Evolutionary conservation across 2,797 vertebrate genomes (phyloP).

Genomic region (Petrocephalus schoutedeni): DNA sequence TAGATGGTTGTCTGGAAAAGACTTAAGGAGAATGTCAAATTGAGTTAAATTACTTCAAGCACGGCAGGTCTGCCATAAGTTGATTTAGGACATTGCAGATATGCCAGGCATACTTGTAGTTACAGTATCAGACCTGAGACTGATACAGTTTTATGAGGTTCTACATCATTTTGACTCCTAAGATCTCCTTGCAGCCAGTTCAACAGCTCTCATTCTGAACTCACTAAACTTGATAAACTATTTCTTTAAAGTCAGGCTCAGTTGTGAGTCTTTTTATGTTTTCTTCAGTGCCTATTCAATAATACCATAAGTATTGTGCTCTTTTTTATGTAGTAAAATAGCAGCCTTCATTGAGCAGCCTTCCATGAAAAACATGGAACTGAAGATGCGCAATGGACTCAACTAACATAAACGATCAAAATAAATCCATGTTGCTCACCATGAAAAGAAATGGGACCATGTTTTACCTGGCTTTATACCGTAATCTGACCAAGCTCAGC

Average conservation of each 20-base stretch:
- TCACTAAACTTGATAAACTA: neutral
- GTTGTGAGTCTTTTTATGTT: neutral
- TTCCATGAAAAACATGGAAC: slow-evolving; percentile 3
- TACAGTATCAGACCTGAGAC: neutral
- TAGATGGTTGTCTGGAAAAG: slow-evolving; percentile 10
- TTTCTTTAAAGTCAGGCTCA: slow-evolving; percentile 3
- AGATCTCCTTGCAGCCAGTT: neutral
- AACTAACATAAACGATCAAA: neutral
- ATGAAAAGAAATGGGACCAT: neutral
- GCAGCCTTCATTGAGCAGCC: neutral
- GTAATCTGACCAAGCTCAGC: neutral
- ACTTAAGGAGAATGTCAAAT: slow-evolving; percentile 6
- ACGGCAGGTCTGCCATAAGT: neutral
- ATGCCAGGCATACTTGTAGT: neutral
- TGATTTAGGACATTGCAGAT: neutral
- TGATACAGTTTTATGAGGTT: neutral
- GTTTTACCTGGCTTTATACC: neutral
- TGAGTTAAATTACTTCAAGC: slow-evolving; percentile 13
- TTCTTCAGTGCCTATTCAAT: neutral
- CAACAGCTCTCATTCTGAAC: neutral
- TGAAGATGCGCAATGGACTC: neutral
- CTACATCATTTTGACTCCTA: slow-evolving; percentile 6
- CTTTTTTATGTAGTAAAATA: neutral
- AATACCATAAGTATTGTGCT: neutral
- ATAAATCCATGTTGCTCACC: neutral